A percentile compares a stretch with the other conserved stretches of the same genome.
Conservation (phyloP, 2,888 invertebrate species). For the Alentia gelatinosa region DNA sequence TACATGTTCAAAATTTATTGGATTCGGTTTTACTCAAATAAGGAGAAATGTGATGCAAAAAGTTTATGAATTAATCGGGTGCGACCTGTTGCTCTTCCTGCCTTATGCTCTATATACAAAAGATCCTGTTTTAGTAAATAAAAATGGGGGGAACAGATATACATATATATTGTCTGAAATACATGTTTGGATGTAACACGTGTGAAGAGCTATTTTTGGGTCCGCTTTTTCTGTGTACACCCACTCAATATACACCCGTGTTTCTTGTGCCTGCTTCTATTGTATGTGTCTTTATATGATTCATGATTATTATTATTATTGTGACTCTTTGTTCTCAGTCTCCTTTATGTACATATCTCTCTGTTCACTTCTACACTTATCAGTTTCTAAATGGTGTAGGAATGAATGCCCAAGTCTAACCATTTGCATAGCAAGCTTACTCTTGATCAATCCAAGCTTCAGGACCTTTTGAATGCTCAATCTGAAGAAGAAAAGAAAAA, state of each 20-base stretch:
- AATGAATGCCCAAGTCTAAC: background rate
- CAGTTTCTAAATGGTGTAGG: slow-evolving; percentile 7
- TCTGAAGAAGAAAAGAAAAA: background rate
- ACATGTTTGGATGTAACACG: slow-evolving; percentile 42
- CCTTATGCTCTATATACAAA: background rate
- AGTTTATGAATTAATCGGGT: background rate
- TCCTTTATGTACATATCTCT: background rate
- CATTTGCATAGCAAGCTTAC: background rate
- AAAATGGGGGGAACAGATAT: background rate
- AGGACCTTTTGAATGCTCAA: background rate
- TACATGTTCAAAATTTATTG: background rate
- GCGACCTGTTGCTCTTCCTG: background rate
- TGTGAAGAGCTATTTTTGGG: background rate
- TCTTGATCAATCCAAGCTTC: background rate
- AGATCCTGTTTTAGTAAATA: background rate
- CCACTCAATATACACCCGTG: background rate
- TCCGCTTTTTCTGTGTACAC: background rate
- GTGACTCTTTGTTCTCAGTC: background rate
- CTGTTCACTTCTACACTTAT: background rate
- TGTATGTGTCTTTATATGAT: background rate
- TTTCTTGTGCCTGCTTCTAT: background rate
- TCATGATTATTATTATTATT: background rate
- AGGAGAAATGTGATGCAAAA: background rate
- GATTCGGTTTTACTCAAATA: too few species aligned
- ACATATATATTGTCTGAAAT: background rate